These are phyloP conservation scores for Dendrocopos noguchii DNA, from an alignment of 2,113 vertebrate genomes.

Conservation along the genomic window DNA sequence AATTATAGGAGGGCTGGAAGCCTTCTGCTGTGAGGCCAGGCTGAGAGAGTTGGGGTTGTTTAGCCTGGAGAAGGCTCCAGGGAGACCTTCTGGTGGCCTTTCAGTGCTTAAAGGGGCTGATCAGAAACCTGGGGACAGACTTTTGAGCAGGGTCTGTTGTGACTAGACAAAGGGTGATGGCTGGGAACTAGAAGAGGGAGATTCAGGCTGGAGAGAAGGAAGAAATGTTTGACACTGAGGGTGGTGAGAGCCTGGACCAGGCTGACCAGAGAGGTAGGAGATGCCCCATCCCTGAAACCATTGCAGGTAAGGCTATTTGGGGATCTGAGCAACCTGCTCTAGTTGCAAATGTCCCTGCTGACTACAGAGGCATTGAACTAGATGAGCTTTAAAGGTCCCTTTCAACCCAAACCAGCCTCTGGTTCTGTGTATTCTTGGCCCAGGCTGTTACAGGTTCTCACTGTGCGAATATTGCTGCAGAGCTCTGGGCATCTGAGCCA, in stretches of 20 bases:
- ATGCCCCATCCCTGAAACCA: neutral
- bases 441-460: neutral
- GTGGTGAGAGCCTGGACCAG: neutral
- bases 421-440: neutral
- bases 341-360: neutral
- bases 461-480: neutral
- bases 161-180: neutral
- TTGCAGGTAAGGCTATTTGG: neutral
- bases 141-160: neutral
- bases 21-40: neutral
- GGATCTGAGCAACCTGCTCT: neutral
- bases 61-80: neutral
- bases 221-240: neutral
- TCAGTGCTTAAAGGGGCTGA: no score
- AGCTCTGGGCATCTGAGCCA: rapidly evolving
- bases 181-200: neutral
- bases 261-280: neutral
- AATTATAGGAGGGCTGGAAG: no score
- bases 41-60: neutral
- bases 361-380: neutral
- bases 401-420: neutral
- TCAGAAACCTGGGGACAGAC: no score
- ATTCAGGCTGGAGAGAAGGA: neutral
- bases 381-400: neutral
- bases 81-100: no score